Conservation (phyloP, 2,888 invertebrate genomes). For the Drosophila birchii region DNA sequence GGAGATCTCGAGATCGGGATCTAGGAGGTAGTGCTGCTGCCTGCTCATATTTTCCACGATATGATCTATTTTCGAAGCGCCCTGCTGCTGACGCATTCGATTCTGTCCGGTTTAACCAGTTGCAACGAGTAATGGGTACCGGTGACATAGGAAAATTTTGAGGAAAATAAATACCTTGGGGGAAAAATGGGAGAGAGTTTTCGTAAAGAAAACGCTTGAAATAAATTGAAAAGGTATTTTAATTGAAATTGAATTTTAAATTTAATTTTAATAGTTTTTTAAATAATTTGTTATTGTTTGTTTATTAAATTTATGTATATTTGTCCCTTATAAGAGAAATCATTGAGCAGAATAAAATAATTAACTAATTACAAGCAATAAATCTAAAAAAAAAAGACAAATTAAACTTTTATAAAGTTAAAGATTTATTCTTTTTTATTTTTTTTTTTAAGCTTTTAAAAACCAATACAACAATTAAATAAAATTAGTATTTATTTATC, state of each 20-base stretch:
- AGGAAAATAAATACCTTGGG: background rate
- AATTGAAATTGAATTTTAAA: no score
- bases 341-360: background rate
- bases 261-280: background rate
- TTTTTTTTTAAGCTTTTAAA: no score
- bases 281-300: background rate
- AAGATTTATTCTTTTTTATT: no score
- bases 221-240: no score
- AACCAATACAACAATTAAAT: background rate
- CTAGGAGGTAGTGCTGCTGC: background rate
- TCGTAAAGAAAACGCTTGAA: background rate
- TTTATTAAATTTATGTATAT: background rate
- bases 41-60: slow-evolving; percentile 48
- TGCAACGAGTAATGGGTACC: slow-evolving; percentile 28
- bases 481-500: background rate
- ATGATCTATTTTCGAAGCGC: slow-evolving; percentile 55
- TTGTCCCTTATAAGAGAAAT: background rate
- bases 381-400: no score
- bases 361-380: no score
- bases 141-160: slow-evolving; percentile 14
- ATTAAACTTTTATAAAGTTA: background rate
- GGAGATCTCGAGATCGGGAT: background rate
- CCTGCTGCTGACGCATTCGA: slow-evolving; percentile 53
- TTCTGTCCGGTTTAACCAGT: slow-evolving; percentile 34
- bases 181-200: background rate